A percentile compares a stretch with the other conserved stretches of the same genome.
Conservation (phyloP, 2,888 invertebrate species). For the Agrilus cyanescens region DNA sequence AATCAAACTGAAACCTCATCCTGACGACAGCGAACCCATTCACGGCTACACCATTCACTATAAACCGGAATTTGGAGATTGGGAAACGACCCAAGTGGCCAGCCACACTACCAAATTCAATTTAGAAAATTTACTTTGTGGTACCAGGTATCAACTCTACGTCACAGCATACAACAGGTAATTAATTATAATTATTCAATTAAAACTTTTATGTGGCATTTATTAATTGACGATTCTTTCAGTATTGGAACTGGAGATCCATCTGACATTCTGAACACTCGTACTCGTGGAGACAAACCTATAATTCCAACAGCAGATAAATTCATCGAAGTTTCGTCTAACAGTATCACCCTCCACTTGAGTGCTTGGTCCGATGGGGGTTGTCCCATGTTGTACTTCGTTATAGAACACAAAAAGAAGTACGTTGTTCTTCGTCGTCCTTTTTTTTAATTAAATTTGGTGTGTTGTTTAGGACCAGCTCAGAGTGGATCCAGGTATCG, state of each 20-base stretch:
- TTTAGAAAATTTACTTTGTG: slow-evolving; percentile 80
- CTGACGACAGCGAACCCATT: slow-evolving; percentile 74
- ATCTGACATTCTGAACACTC: slow-evolving; percentile 77
- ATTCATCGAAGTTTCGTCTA: slow-evolving; percentile 87
- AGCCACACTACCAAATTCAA: slow-evolving; percentile 70
- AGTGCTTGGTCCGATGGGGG: slow-evolving; percentile 92
- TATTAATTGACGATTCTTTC: slow-evolving; percentile 13
- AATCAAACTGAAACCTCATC: slow-evolving; percentile 58
- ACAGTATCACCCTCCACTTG: slow-evolving; percentile 82
- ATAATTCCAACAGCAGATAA: slow-evolving; percentile 81
- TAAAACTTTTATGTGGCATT: slow-evolving; percentile 1
- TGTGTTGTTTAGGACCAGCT: slow-evolving; percentile 49
- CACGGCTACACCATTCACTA: slow-evolving; percentile 87
- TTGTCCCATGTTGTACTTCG: slow-evolving; percentile 90
- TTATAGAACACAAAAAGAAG: slow-evolving; percentile 90
- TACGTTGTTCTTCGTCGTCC: slow-evolving; percentile 32
- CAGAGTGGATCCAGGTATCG: slow-evolving; percentile 89
- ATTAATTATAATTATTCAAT: slow-evolving; percentile 11
- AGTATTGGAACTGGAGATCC: slow-evolving; percentile 88
- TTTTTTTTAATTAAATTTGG: slow-evolving; percentile 2
- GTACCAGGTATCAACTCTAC: slow-evolving; percentile 86
- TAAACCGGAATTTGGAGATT: slow-evolving; percentile 90
- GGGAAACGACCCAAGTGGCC: slow-evolving; percentile 70
- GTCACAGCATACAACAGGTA: slow-evolving; percentile 88
- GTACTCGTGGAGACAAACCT: slow-evolving; percentile 89